Percentiles rank a stretch among this genome's conserved stretches.
Evolutionary conservation across 2,113 vertebrate genomes (phyloP).

Genomic region (Chaetops frenatus): DNA sequence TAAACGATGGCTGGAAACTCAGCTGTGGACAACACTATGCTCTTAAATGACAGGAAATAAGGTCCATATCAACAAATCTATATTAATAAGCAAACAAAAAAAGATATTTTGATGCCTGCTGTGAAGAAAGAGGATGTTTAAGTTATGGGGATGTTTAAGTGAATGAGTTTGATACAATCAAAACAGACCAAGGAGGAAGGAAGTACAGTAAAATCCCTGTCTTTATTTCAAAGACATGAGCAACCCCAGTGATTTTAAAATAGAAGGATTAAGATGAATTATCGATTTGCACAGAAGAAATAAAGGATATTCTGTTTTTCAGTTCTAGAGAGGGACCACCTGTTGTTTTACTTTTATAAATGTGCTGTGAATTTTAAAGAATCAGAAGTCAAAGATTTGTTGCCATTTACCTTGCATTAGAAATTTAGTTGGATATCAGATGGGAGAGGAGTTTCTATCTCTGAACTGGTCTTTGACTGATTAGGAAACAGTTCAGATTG

Average conservation of each 20-base stretch:
- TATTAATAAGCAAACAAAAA: neutral
- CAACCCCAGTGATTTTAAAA: neutral
- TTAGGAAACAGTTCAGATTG: neutral
- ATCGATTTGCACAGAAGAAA: neutral
- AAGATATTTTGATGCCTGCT: neutral
- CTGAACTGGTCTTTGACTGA: neutral
- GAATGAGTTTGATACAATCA: constrained; percentile 27
- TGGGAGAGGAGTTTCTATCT: neutral
- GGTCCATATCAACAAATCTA: neutral
- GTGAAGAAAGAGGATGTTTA: constrained; percentile 18
- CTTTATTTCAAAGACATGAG: neutral
- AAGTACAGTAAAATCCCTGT: neutral
- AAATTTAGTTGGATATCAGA: neutral
- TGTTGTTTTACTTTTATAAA: neutral
- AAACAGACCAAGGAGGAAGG: constrained; percentile 43
- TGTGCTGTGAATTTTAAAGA: neutral
- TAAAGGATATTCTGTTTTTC: neutral
- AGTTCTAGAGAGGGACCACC: neutral
- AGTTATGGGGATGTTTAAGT: constrained; percentile 47
- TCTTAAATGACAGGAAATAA: neutral
- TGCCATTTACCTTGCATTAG: neutral
- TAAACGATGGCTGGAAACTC: neutral
- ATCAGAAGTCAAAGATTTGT: neutral
- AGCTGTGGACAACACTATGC: neutral
- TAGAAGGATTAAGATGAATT: neutral